Base-by-base conservation (phyloP, 2,888 invertebrate genomes). In the Clivina fossor region DNA sequence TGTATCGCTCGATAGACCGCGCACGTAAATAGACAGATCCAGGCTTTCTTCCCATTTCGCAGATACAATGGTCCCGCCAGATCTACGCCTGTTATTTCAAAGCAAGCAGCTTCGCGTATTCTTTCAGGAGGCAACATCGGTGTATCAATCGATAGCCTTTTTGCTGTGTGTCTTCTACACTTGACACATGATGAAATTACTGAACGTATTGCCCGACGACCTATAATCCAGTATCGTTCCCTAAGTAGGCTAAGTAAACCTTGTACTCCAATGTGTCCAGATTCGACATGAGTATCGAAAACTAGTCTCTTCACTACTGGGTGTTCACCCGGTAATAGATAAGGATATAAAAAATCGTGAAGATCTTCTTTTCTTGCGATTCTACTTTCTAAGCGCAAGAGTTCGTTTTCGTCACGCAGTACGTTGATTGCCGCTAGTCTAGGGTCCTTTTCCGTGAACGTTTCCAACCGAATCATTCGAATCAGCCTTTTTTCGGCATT, bases 11-110 rank as follows among this genome's bases (percentile, higher is more conserved):
- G 59, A 18, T 66, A 69, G 1, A 67, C 58, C 2, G 70, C 65
- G 62, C 72, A 74, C 0, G 71, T 72, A 50, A 64, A 66, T 2
- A 74, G 32, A 7, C 62, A 57, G 4, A 72, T 61, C 63, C 65
- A 71, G 4, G 57, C 60, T 37, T 67, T 64, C 11, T 49, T 11
- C 5, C 60, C 56, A 15, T 54, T 60, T 37, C 46, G 62, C 9
- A 67, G 50, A n/a, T 44, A 54, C 7, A 71, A 32, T 1, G 71
- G 70, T 3, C 72, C 72, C 7, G 63, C 62, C 32, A 70, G 58
- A 61, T 70, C 69, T 2, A 69, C 57, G 4, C 68, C 70, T 2
- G 58, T 58, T 2, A 67, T 55, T 50, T 69, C 67, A 62, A 70
- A 69, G 13, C 58, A 58, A 3, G 51, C 41, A 4, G 64, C 63